Evolutionary conservation across 2,888 invertebrate species (phyloP).

Genomic region (Harpalus rufipes): DNA sequence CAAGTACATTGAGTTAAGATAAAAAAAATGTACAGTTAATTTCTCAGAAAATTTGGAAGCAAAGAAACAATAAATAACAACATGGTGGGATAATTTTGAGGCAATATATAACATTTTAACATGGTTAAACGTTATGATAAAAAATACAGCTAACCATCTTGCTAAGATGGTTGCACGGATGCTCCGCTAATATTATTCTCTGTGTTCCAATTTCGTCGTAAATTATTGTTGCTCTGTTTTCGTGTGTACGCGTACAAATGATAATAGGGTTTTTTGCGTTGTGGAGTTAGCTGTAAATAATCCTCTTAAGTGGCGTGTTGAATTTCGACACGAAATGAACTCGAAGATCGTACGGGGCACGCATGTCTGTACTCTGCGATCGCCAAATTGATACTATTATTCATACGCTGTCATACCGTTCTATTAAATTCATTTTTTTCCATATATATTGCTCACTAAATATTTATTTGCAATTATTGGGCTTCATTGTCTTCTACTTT

Average conservation of each 20-base stretch:
- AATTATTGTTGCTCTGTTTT: conserved; percentile 61
- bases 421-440: conserved; percentile 32
- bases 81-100: conserved; percentile 22
- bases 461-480: conserved; percentile 44
- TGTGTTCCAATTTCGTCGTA: conserved; percentile 56
- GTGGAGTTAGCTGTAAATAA: conserved; percentile 61
- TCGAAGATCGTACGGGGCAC: conserved; percentile 36
- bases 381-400: conserved; percentile 51
- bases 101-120: conserved; percentile 44
- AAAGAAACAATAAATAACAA: conserved; percentile 2
- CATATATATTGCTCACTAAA: conserved; percentile 3
- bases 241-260: conserved; percentile 60
- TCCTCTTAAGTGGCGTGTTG: conserved; percentile 59
- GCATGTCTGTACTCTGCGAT: conserved; percentile 20
- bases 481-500: neutral
- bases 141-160: neutral
- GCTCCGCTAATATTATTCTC: conserved; percentile 32
- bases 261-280: conserved; percentile 61
- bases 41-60: conserved; percentile 13
- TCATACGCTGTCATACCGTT: conserved; percentile 41
- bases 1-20: too few relatives aligned
- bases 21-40: neutral
- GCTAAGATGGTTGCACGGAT: conserved; percentile 20
- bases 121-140: conserved; percentile 33
- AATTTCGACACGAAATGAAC: conserved; percentile 55